phyloP scores from a whole-genome alignment of 92 coral and sea anemone species.

The Siderastrea siderea region DNA sequence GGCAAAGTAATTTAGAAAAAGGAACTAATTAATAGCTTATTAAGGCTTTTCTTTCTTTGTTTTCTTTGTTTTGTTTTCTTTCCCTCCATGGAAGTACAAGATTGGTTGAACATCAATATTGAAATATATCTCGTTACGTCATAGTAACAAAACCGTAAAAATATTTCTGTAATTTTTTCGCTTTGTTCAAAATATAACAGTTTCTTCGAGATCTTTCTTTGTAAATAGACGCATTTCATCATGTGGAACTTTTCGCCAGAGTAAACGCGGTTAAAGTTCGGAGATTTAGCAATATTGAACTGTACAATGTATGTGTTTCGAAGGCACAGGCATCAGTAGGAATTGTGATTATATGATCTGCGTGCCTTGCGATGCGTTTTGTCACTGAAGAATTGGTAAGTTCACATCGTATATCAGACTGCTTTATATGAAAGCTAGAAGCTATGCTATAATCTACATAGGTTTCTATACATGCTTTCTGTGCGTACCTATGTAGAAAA shows the following conservation, averaged over 20 bases:
- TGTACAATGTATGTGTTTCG: no score
- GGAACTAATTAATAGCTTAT: conserved; percentile 1
- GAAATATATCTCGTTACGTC: conserved; percentile 17
- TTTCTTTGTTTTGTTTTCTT: background rate
- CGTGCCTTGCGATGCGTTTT: no score
- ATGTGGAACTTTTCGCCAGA: background rate
- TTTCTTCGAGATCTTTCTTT: background rate
- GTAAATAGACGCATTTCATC: background rate
- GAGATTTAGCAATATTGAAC: no score
- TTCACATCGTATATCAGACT: no score
- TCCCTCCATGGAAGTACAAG: background rate
- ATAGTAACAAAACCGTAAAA: background rate
- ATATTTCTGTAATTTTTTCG: background rate
- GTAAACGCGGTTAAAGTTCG: background rate
- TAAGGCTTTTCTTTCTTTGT: background rate
- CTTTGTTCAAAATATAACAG: background rate
- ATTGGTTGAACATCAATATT: conserved; percentile 5
- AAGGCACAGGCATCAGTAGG: no score
- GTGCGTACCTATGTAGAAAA: no score
- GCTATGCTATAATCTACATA: no score
- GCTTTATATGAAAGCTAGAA: no score
- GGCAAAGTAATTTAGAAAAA: background rate
- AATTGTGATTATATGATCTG: no score
- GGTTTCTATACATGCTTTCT: no score
- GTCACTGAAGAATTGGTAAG: no score